Evolutionary conservation across 2,797 vertebrate species (phyloP), one percentile per base, ranked within the genome.

Genomic region (Crocidura indochinensis): DNA sequence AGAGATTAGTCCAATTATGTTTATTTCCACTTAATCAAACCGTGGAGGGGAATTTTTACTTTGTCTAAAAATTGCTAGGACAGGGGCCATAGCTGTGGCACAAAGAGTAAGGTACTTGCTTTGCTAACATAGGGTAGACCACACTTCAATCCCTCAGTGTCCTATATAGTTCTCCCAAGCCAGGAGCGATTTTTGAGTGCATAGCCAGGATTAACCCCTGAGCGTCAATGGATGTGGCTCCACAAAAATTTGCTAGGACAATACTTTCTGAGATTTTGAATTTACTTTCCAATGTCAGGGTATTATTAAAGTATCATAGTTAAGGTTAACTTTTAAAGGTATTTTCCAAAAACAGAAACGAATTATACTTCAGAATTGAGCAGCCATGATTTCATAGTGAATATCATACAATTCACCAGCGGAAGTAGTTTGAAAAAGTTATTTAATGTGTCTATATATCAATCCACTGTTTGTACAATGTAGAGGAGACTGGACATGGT

Each of bases 281-380:
- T 77, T 53, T 88, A 38, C 19, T 72, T 88, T 90, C 88, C n/a
- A 71, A 3, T 86, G 31, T 88, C 10, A 85, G 12, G 71, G 3
- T 31, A 75, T 83, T 12, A 83, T 93, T 93, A 83, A 27, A 47
- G 53, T 86, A 74, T 93, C 17, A 56, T 86, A 86, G 51, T 82
- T 91, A 71, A 62, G 26, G 51, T 94, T 19, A 38, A 38, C 26
- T 20, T 12, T 65, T 86, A 84, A 93, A 60, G 46, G 31, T 67
- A 11, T 86, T 0, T 93, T 47, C 94, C 27, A 67, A 78, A 93
- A 92, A 47, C 14, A 56, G 8, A 19, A 75, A 79, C n/a, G 79
- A 60, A 84, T 8, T 38, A 93, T 51, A 12, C 88, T 78, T 44
- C 86, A 29, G 71, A 5, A 84, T 27, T 56, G 20, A 90, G 84